These are phyloP conservation scores for Hoplodrina blanda DNA, from an alignment of 2,888 invertebrate species.

Conservation along the genomic window DNA sequence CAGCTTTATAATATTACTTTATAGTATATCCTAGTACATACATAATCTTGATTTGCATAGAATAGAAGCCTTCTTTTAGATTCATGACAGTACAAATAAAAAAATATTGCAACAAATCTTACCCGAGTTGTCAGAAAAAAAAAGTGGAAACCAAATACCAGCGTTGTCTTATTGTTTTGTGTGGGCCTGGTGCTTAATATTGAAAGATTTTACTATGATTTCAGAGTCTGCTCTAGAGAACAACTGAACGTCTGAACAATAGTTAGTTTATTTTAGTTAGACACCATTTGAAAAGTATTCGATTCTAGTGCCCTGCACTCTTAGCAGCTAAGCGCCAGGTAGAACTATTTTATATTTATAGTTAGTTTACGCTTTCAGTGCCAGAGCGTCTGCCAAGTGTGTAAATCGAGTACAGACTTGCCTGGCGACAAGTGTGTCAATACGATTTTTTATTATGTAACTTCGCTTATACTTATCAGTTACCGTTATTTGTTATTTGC, in stretches of 20 bases:
- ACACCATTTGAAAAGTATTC: not conserved
- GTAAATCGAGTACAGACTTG: slow-evolving; percentile 65
- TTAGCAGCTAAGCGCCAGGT: slow-evolving; percentile 55
- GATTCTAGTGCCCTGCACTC: slow-evolving; percentile 20
- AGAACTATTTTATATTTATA: slow-evolving; percentile 64
- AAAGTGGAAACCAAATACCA: too few species aligned
- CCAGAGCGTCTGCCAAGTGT: slow-evolving; percentile 74
- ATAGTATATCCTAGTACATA: too few species aligned
- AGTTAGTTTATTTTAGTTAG: not conserved
- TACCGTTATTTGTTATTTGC: slow-evolving; percentile 30
- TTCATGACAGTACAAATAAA: too few species aligned
- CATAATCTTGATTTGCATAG: too few species aligned
- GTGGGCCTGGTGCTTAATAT: not conserved
- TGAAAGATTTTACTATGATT: not conserved
- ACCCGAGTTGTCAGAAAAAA: too few species aligned
- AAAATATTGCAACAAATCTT: too few species aligned
- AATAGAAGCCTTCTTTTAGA: too few species aligned
- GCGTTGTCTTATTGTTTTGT: not conserved
- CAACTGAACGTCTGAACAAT: not conserved
- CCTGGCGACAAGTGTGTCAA: slow-evolving; percentile 65
- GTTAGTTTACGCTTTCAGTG: slow-evolving; percentile 63
- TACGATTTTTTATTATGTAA: slow-evolving; percentile 59
- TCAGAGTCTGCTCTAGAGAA: not conserved
- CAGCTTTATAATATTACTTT: too few species aligned
- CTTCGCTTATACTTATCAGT: slow-evolving; percentile 42